phyloP scores from a whole-genome alignment of 2,797 vertebrate species.

The Anomalospiza imberbis region DNA sequence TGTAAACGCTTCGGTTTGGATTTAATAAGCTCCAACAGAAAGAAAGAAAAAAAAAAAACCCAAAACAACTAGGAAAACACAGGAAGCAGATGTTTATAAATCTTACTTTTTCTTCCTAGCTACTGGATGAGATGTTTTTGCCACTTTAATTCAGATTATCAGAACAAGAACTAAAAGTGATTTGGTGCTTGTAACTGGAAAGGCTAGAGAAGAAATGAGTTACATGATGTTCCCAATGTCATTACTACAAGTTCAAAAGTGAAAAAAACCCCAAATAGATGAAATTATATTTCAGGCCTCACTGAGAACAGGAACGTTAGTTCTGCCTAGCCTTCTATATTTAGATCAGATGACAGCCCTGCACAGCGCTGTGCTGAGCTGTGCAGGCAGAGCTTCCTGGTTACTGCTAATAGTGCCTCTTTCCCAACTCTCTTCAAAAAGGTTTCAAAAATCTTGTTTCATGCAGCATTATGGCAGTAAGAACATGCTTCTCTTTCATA shows the following conservation, averaged over 20 bases:
- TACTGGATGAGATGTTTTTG: not conserved
- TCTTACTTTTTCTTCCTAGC: not conserved
- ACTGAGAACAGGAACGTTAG: not conserved
- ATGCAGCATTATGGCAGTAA: not conserved
- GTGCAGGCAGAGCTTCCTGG: not conserved
- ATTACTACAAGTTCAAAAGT: not conserved
- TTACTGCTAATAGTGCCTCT: not conserved
- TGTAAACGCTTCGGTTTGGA: not conserved
- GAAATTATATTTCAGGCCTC: not conserved
- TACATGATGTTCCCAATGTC: not conserved
- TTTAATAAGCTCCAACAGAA: not conserved
- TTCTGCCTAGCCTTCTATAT: not conserved
- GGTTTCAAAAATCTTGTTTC: not conserved
- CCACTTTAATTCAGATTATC: not conserved
- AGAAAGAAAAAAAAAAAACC: no score
- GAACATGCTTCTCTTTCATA: not conserved
- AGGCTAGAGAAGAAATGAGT: not conserved
- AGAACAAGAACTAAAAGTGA: not conserved
- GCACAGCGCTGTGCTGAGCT: not conserved
- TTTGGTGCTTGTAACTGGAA: not conserved
- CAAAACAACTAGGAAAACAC: not conserved
- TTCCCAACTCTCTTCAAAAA: not conserved
- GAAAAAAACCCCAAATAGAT: not conserved
- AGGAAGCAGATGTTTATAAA: slow-evolving; percentile 17
- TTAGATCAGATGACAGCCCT: not conserved